These are phyloP conservation scores for Psammodynastes pulverulentus DNA, from an alignment of 2,113 vertebrate species.

Conservation along the genomic window DNA sequence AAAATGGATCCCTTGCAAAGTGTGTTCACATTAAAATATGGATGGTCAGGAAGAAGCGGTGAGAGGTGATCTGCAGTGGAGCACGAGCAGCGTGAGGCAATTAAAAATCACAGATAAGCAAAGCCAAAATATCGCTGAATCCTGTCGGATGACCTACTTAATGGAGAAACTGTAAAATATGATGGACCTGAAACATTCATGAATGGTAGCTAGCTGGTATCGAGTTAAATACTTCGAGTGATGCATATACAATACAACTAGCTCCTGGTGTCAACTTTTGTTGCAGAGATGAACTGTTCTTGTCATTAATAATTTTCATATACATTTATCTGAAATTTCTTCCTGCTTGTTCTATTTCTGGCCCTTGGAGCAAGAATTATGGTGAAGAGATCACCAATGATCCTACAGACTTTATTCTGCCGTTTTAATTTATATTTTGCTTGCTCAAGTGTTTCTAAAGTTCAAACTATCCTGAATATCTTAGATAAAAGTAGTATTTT, in stretches of 20 bases:
- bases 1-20: background rate
- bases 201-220: background rate
- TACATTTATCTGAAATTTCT: background rate
- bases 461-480: background rate
- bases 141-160: background rate
- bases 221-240: background rate
- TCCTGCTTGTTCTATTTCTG: background rate
- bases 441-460: background rate
- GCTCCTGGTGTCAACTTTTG: background rate
- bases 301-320: background rate
- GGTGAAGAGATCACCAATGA: background rate
- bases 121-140: background rate
- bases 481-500: background rate
- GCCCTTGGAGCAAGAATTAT: background rate
- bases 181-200: background rate
- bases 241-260: background rate
- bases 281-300: background rate
- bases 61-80: background rate
- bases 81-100: background rate
- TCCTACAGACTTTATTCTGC: background rate
- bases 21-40: background rate
- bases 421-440: background rate
- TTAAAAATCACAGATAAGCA: background rate
- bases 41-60: background rate
- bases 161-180: background rate